Evolutionary conservation across 2,797 vertebrate species (phyloP), one percentile per base, ranked within the genome.

Genomic region (Sternarchorhynchus goeldii): DNA sequence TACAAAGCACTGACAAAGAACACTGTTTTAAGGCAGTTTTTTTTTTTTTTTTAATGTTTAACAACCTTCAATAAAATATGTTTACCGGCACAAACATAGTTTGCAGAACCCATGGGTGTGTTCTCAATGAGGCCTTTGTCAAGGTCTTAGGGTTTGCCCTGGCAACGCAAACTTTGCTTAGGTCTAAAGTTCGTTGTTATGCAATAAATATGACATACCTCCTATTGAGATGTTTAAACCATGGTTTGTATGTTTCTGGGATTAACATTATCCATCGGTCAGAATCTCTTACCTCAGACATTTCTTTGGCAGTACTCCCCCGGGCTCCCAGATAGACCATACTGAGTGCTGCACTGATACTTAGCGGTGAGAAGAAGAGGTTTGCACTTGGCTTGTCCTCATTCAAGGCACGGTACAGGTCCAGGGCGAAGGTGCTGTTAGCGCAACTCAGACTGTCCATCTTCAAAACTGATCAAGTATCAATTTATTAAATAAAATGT

Each of bases 301-400:
- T 79, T 88, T 99, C 93, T 14, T 87, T 53, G 0, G 92, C 92
- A 0, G 96, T 98, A 45, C 89, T 59, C 18, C 94, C 92, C 88
- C 53, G 89, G 6, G 96, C 82, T 3, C 97, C 96, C 76, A 98
- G 80, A 66, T 87, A 87, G 39, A 98, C 85, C 96, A 98, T 96
- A 4, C 94, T 94, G 81, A 99, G 76, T 0, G 96, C 96, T 0
- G 95, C 91, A 21, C 95, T 94, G 82, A 99, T 84, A 87, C 95
- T 95, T 59, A 95, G 1, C 0, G 97, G 96, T 0, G 96, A 97
- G 75, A 95, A 18, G 76, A 99, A 96, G 77, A 98, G 12, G 71
- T 97, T 99, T 6, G 88, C 90, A 0, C n/a, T 56, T 3, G 91
- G 78, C 0, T 88, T 88, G 0, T 14, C 5, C 31, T 89, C 85